Percentiles rank a stretch among this genome's conserved stretches.
Evolutionary conservation across 2,888 invertebrate species (phyloP).

Genomic region (Eupeodes latifasciatus): DNA sequence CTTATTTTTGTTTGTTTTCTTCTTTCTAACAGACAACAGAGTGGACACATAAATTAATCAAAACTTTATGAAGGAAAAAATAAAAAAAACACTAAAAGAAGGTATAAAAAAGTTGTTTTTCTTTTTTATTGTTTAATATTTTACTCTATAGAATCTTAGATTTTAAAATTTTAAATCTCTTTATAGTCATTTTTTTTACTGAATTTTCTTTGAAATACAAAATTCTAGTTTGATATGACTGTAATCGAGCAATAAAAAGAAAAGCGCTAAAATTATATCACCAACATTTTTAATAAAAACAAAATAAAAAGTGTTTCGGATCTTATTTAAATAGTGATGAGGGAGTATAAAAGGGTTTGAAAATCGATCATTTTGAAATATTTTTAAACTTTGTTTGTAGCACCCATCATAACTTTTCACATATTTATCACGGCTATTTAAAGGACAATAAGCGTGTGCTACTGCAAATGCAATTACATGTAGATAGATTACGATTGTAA

Average conservation of each 20-base stretch:
- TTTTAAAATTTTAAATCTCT: conserved; percentile 47
- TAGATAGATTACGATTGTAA: background rate
- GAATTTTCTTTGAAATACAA: conserved; percentile 50
- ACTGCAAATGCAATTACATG: background rate
- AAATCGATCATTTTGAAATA: background rate
- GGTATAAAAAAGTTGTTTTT: background rate
- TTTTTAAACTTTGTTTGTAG: conserved; percentile 12
- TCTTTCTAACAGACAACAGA: conserved; percentile 28
- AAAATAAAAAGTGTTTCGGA: background rate
- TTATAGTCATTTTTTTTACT: conserved; percentile 49
- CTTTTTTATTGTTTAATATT: conserved; percentile 56
- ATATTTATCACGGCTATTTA: background rate
- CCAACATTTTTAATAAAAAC: background rate
- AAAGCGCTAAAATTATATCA: background rate
- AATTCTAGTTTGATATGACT: conserved; percentile 60
- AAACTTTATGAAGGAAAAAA: background rate
- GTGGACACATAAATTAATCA: conserved; percentile 34
- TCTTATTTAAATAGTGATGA: background rate
- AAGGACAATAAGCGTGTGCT: background rate
- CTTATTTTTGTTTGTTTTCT: background rate
- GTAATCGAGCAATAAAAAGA: conserved; percentile 60
- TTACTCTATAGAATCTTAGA: conserved; percentile 57
- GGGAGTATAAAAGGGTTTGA: background rate
- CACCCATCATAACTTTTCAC: background rate
- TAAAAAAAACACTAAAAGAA: background rate